phyloP scores from a whole-genome alignment of 2,113 vertebrate species.

The Phrynosoma platyrhinos region DNA sequence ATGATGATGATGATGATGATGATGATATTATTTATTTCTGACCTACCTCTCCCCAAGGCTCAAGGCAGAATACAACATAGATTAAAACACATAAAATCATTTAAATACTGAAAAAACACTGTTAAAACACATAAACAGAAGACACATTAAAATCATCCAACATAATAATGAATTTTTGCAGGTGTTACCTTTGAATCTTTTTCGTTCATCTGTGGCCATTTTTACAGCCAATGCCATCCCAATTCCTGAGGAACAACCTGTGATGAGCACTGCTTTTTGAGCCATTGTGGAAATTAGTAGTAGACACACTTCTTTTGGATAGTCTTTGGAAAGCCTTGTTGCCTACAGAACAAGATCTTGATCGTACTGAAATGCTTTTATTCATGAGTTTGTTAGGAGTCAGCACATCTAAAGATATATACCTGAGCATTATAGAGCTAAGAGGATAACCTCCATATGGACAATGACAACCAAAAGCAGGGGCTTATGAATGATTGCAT shows the following conservation, averaged over 20 bases:
- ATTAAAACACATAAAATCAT: too few species aligned
- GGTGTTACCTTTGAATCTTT: slow-evolving; percentile 87
- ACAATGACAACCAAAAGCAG: slow-evolving; percentile 54
- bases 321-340: slow-evolving; percentile 4
- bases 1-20: too few species aligned
- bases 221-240: slow-evolving; percentile 84
- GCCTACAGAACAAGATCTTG: slow-evolving; percentile 16
- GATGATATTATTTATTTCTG: too few species aligned
- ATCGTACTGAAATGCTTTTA: slow-evolving; percentile 55
- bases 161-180: too few species aligned
- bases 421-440: slow-evolving; percentile 66
- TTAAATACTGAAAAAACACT: too few species aligned
- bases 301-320: slow-evolving; percentile 13
- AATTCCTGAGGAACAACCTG: slow-evolving; percentile 89
- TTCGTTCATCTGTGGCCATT: slow-evolving; percentile 87
- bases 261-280: slow-evolving; percentile 87
- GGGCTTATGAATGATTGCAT: slow-evolving; percentile 51
- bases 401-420: slow-evolving; percentile 66
- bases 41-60: too few species aligned
- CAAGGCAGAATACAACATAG: too few species aligned
- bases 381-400: slow-evolving; percentile 62
- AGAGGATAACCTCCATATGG: slow-evolving; percentile 70
- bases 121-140: too few species aligned
- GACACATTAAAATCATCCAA: too few species aligned
- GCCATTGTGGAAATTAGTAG: slow-evolving; percentile 70